A percentile compares a stretch with the other conserved stretches of the same genome.
phyloP scores from a whole-genome alignment of 1,140 invertebrate genomes.

The Magallana ariakensis region DNA sequence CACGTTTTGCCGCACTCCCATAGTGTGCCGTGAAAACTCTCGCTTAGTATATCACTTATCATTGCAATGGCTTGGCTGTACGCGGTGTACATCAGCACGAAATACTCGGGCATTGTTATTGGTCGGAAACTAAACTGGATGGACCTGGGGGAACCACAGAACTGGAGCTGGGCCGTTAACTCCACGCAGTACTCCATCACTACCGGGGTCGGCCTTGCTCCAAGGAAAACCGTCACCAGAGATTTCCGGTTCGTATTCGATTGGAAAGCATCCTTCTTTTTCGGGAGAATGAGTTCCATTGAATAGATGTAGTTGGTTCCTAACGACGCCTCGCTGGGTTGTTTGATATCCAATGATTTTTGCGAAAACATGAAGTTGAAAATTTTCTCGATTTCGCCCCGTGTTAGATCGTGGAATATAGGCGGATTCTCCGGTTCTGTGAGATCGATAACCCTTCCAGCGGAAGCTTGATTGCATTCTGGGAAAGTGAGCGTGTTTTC shows the following conservation, averaged over 20 bases:
- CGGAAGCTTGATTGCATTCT: no score
- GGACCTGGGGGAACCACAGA: neutral
- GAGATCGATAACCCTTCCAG: neutral
- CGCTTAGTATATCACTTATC: neutral
- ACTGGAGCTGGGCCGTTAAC: neutral
- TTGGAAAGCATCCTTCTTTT: neutral
- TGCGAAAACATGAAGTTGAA: neutral
- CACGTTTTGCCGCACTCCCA: neutral
- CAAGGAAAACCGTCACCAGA: neutral
- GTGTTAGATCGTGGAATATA: neutral
- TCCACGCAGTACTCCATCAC: neutral
- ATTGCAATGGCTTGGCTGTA: neutral
- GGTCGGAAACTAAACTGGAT: neutral
- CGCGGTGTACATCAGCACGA: neutral
- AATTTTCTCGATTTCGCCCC: neutral
- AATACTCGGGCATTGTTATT: neutral
- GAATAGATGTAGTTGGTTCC: neutral
- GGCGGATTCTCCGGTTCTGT: neutral
- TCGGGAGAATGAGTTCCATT: neutral
- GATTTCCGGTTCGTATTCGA: neutral
- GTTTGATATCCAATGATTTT: neutral
- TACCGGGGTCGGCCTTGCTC: neutral
- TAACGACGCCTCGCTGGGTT: neutral
- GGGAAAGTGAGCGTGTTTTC: no score
- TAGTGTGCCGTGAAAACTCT: neutral